Conservation (phyloP, 2,797 vertebrate species). For the Acanthiza pusilla region DNA sequence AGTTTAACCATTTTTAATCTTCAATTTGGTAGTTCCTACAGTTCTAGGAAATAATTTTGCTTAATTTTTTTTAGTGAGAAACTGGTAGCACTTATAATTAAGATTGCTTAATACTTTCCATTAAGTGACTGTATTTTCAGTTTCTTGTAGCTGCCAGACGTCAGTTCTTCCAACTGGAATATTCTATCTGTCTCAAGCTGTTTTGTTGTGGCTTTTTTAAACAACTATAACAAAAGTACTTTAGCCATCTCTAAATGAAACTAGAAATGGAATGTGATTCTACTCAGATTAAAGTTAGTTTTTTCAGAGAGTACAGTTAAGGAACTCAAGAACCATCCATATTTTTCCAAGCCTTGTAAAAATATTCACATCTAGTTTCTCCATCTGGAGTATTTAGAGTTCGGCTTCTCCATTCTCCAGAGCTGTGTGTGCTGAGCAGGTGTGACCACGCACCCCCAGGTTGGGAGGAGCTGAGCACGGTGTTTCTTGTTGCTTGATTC, state of each 20-base stretch:
- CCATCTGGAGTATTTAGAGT: neutral
- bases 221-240: neutral
- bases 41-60: neutral
- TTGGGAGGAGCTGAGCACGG: neutral
- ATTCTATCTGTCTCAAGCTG: neutral
- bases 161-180: neutral
- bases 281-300: neutral
- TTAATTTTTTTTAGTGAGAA: neutral
- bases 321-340: neutral
- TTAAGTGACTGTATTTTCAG: neutral
- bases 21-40: neutral
- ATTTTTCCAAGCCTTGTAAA: neutral
- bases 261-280: neutral
- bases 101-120: neutral
- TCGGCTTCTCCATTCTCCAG: neutral
- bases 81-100: neutral
- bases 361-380: neutral
- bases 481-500: neutral
- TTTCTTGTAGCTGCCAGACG: neutral
- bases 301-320: neutral
- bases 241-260: neutral
- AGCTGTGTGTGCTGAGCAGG: neutral
- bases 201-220: neutral
- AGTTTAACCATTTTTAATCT: neutral
- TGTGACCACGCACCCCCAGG: rapidly evolving